Percentiles rank a stretch among this genome's conserved stretches.
phyloP scores from a whole-genome alignment of 2,888 invertebrate species.

The Diadegma fenestrale region DNA sequence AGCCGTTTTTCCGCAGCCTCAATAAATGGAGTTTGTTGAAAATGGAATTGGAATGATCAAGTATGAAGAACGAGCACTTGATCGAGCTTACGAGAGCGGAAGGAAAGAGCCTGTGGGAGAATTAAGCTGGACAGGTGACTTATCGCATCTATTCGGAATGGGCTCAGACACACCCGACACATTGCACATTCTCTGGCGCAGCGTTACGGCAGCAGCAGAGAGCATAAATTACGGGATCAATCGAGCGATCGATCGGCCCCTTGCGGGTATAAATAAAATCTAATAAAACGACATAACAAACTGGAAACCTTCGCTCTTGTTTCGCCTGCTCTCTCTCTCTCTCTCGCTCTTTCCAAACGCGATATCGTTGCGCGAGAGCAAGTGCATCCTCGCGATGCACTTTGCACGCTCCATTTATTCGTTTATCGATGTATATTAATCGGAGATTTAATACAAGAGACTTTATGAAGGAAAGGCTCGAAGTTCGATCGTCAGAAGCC shows the following conservation, averaged over 20 bases:
- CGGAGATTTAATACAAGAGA: constrained; percentile 50
- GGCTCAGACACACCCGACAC: constrained; percentile 65
- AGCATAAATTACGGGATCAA: constrained; percentile 69
- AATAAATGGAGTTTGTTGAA: not conserved
- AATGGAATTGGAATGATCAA: too few species aligned
- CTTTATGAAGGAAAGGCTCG: constrained; percentile 12
- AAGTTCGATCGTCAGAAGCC: constrained; percentile 28
- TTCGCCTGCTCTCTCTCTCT: constrained; percentile 2
- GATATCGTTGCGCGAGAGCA: constrained; percentile 50
- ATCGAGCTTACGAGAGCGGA: constrained; percentile 58
- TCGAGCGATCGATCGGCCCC: constrained; percentile 63
- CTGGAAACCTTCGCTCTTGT: constrained; percentile 37
- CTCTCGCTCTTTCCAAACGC: constrained; percentile 18
- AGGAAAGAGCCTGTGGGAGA: constrained; percentile 30
- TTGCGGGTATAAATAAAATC: constrained; percentile 57
- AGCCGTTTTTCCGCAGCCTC: not conserved
- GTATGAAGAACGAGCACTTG: constrained; percentile 56
- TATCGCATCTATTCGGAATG: constrained; percentile 81
- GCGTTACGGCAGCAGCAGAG: constrained; percentile 26
- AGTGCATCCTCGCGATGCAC: constrained; percentile 62
- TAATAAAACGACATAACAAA: constrained; percentile 63
- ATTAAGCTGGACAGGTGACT: constrained; percentile 80
- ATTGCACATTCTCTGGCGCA: constrained; percentile 7
- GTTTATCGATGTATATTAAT: constrained; percentile 65
- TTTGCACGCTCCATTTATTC: constrained; percentile 67